Evolutionary conservation across 2,888 invertebrate species (phyloP).

Genomic region (Sphecodes monilicornis): DNA sequence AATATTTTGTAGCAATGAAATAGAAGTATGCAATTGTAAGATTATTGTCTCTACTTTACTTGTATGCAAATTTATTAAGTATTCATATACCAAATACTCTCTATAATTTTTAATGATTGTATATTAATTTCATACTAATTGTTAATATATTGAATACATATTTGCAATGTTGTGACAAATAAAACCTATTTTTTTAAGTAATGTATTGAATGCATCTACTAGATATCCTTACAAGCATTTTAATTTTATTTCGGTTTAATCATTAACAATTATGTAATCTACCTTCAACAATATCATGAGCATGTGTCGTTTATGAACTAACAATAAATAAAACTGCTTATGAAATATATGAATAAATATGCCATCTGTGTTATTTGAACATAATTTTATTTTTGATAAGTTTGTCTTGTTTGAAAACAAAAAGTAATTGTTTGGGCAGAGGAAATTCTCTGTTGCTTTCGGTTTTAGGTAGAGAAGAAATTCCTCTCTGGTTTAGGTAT

Average conservation of each 20-base stretch:
- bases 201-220: background rate
- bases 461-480: no score
- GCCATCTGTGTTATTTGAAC: background rate
- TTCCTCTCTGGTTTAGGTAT: no score
- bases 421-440: background rate
- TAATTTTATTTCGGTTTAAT: background rate
- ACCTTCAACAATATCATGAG: background rate
- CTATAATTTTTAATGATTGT: constrained; percentile 17
- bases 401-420: background rate
- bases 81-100: constrained; percentile 68
- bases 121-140: background rate
- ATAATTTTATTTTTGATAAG: background rate
- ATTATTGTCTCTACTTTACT: constrained; percentile 23
- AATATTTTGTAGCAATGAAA: constrained; percentile 30
- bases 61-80: constrained; percentile 53
- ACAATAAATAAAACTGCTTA: background rate
- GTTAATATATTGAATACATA: constrained; percentile 5
- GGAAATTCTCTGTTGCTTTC: no score
- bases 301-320: no score
- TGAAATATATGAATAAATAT: background rate
- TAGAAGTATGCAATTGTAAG: constrained; percentile 3
- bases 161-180: constrained; percentile 42
- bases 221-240: background rate
- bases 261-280: background rate
- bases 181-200: constrained; percentile 58